Evolutionary conservation across 2,888 invertebrate species (phyloP), one percentile per base, ranked within the genome.

Genomic region (Parthenolecanium corni): DNA sequence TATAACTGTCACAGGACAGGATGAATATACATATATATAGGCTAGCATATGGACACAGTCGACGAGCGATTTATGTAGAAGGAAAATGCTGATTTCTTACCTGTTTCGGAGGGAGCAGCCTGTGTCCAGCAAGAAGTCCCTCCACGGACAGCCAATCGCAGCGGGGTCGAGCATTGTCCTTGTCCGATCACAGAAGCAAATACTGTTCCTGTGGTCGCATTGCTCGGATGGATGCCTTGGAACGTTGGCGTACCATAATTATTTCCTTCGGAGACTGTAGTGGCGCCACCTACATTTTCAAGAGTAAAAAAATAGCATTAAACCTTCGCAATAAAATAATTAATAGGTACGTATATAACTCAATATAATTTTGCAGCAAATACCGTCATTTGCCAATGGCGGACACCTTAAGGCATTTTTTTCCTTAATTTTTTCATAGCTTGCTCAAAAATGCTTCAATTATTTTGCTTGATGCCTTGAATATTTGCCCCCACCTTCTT

Each of bases 41-140:
- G n/a, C n/a, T n/a, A n/a, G n/a, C n/a, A n/a, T n/a, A n/a, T n/a
- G n/a, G n/a, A n/a, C n/a, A n/a, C n/a, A n/a, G n/a, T n/a, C n/a
- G n/a, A n/a, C n/a, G n/a, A n/a, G n/a, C n/a, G n/a, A n/a, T n/a
- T n/a, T n/a, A n/a, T 31, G 9, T 31, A 31, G 31, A 31, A 31
- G 4, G 9, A 31, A 31, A 9, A 31, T 9, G 9, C 9, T 31
- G 5, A 52, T 31, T 24, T 44, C 57, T 57, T 21, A 57, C 57
- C 57, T 18, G 57, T 4, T 20, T 47, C 47, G 5, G 57, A 31
- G 20, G 57, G 25, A 25, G 20, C 18, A 2, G 25, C 14, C 18
- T 47, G 57, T 18, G 57, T 47, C 57, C 57, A 57, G 31, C 46
- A 46, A 16, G 57, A 46, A 14, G 24, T 36, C 16, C 57, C 57